phyloP scores from a whole-genome alignment of 2,888 invertebrate genomes.

The Cantharis rustica region DNA sequence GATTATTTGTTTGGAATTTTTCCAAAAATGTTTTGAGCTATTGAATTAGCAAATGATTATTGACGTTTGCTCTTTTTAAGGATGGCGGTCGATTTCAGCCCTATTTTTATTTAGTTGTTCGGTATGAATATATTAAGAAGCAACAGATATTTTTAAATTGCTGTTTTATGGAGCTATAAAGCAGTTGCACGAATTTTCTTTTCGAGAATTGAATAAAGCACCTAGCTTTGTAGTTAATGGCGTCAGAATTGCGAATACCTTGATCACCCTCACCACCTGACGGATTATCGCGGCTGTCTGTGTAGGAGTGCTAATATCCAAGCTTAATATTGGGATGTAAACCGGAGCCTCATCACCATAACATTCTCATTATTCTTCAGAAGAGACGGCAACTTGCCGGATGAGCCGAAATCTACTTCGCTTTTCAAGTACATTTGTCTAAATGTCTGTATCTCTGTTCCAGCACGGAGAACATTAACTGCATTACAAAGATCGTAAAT shows the following conservation, averaged over 20 bases:
- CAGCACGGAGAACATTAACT: conserved; percentile 44
- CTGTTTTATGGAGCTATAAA: not conserved
- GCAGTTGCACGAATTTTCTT: not conserved
- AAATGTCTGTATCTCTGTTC: conserved; percentile 47
- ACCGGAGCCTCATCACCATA: conserved; percentile 55
- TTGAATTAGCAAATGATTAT: not conserved
- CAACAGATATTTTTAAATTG: not conserved
- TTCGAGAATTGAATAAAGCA: conserved; percentile 1
- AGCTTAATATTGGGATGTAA: conserved; percentile 52
- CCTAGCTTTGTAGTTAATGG: conserved; percentile 6
- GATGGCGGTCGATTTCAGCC: not conserved
- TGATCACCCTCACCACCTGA: conserved; percentile 39
- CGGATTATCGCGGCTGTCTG: conserved; percentile 44
- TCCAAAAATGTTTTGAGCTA: not conserved
- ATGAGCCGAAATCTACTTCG: conserved; percentile 45
- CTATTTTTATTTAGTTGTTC: not conserved
- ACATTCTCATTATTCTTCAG: conserved; percentile 55
- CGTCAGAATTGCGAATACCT: conserved; percentile 13
- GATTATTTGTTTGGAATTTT: not conserved
- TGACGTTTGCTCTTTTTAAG: not conserved
- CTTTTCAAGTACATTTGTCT: conserved; percentile 46
- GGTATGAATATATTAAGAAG: not conserved
- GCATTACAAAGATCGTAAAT: conserved; percentile 45
- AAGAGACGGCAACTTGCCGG: conserved; percentile 40
- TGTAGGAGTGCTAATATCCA: conserved; percentile 48